Evolutionary conservation across 2,888 invertebrate species (phyloP).

Genomic region (Phaonia tiefii): DNA sequence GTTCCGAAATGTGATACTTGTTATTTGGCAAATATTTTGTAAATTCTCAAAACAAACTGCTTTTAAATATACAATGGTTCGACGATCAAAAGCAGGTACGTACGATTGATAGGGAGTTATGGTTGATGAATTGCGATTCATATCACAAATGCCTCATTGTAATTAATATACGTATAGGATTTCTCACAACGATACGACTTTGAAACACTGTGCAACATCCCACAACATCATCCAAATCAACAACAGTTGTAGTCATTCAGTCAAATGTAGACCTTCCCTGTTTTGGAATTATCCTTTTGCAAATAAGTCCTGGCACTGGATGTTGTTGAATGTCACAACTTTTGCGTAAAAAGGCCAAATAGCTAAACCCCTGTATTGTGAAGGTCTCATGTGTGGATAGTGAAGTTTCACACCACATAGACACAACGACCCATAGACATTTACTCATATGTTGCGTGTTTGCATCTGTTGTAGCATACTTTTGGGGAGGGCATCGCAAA

Average conservation of each 20-base stretch:
- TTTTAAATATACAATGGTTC: too few species aligned
- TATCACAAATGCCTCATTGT: too few species aligned
- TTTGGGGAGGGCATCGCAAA: too few species aligned
- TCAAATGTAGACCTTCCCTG: background rate
- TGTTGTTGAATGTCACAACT: background rate
- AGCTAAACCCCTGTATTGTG: background rate
- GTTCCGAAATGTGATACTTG: too few species aligned
- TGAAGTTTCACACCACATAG: background rate
- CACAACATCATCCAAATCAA: constrained; percentile 9
- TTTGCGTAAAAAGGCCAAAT: constrained; percentile 12
- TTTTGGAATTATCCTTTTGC: constrained; percentile 2
- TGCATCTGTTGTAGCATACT: constrained; percentile 24
- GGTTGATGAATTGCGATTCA: too few species aligned
- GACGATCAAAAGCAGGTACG: too few species aligned
- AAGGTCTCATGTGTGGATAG: constrained; percentile 1
- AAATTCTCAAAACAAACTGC: too few species aligned
- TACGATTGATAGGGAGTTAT: too few species aligned
- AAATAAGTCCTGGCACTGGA: constrained; percentile 1
- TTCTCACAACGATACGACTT: too few species aligned
- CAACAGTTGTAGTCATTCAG: background rate
- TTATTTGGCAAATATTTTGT: too few species aligned
- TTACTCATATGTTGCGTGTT: constrained; percentile 32
- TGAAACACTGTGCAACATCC: constrained; percentile 7
- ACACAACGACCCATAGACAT: background rate
- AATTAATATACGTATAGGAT: too few species aligned